Evolutionary conservation across 1,140 invertebrate species (phyloP).

Genomic region (Mercenaria mercenaria): DNA sequence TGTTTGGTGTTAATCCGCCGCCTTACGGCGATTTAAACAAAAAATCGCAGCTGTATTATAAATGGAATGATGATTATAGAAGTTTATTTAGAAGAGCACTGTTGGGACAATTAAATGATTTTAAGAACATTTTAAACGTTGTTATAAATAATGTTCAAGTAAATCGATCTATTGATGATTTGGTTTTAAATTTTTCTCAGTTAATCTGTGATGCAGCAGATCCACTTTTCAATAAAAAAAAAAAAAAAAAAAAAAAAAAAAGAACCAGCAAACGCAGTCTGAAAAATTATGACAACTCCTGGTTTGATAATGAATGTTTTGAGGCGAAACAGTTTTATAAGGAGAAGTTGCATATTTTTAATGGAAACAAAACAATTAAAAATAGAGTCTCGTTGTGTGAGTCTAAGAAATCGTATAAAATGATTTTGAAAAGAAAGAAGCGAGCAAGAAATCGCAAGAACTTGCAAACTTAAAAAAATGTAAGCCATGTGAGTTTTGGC

Average conservation of each 20-base stretch:
- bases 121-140: too few species aligned
- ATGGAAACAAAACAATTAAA: neutral
- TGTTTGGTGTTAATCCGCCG: neutral
- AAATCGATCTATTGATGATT: too few species aligned
- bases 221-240: too few species aligned
- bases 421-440: neutral
- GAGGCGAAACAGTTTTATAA: neutral
- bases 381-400: neutral
- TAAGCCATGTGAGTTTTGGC: slow-evolving; percentile 11
- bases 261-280: too few species aligned
- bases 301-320: neutral
- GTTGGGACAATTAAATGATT: neutral
- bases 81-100: neutral
- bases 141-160: too few species aligned
- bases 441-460: neutral
- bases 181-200: too few species aligned
- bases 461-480: neutral
- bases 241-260: too few species aligned
- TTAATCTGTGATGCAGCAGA: too few species aligned
- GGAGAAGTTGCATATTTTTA: neutral
- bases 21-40: neutral
- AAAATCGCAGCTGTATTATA: neutral
- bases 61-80: neutral
- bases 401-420: neutral
- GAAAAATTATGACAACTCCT: neutral